Conservation (phyloP, 2,113 vertebrate genomes). For the Lynx canadensis region DNA sequence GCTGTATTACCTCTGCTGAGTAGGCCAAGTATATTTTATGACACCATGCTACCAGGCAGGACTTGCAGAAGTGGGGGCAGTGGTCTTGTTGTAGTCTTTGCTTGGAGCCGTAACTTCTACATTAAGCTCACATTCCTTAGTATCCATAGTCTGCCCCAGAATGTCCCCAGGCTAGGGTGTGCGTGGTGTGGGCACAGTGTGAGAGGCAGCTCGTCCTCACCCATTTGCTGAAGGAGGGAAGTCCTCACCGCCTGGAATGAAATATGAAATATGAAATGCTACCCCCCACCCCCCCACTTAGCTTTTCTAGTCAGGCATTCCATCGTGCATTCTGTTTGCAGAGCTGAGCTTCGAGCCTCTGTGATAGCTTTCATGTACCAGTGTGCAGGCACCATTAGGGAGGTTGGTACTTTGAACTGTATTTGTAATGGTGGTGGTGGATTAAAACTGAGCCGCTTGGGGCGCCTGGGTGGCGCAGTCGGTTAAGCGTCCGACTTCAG, state of each 20-base stretch:
- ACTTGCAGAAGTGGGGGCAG: neutral
- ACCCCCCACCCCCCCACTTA: neutral
- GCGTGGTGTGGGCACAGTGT: neutral
- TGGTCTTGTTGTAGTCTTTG: neutral
- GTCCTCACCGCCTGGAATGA: neutral
- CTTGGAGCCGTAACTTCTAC: neutral
- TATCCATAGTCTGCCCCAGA: neutral
- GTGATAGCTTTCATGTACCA: neutral
- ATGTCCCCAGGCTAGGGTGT: neutral
- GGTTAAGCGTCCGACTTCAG: too few relatives aligned
- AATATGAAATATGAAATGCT: neutral
- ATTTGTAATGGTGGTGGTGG: neutral
- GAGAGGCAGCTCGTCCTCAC: neutral
- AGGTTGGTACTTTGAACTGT: neutral
- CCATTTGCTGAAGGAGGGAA: neutral
- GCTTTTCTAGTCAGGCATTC: neutral
- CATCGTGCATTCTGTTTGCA: neutral
- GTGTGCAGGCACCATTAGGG: neutral
- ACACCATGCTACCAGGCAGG: neutral
- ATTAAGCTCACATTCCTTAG: neutral
- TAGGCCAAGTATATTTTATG: neutral
- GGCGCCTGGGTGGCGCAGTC: too few relatives aligned
- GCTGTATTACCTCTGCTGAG: neutral
- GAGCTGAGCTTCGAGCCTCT: neutral
- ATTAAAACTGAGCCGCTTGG: neutral